A percentile compares a stretch with the other conserved stretches of the same genome.
phyloP scores from a whole-genome alignment of 2,113 vertebrate species.

The Chinchilla lanigera region DNA sequence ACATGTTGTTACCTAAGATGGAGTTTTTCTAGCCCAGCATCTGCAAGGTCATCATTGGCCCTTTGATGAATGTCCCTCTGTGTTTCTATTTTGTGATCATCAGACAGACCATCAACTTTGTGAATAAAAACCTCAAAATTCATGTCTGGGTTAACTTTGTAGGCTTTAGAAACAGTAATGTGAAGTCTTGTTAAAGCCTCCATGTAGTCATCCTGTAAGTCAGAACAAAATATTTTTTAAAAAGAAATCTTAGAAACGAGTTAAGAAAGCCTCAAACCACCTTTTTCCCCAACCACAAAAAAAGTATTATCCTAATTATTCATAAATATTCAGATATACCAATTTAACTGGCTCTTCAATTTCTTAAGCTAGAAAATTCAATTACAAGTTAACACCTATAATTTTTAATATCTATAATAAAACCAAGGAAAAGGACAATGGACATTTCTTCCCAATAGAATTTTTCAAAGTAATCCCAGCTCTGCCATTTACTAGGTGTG shows the following conservation, averaged over 20 bases:
- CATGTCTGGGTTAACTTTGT: conserved; percentile 99
- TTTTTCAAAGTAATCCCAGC: conserved; percentile 72
- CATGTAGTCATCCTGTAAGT: conserved; percentile 97
- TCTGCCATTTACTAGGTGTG: conserved; percentile 70
- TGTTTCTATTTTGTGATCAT: conserved; percentile 99
- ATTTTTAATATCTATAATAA: conserved; percentile 51
- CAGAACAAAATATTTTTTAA: conserved; percentile 76
- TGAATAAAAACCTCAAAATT: conserved; percentile 99
- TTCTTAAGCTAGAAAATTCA: conserved; percentile 58
- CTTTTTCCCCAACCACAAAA: conserved; percentile 72
- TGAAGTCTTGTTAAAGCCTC: conserved; percentile 97
- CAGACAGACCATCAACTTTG: conserved; percentile 99
- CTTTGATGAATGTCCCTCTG: conserved; percentile 99
- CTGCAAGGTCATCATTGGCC: conserved; percentile 98
- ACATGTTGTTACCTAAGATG: conserved; percentile 93
- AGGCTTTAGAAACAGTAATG: conserved; percentile 98
- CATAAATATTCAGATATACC: conserved; percentile 43
- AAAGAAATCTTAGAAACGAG: conserved; percentile 61
- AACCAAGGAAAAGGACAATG: conserved; percentile 31
- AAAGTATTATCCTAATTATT: conserved; percentile 53
- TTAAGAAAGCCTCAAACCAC: conserved; percentile 71
- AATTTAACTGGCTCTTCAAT: conserved; percentile 50
- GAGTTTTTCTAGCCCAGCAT: conserved; percentile 98
- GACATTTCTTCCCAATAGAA: conserved; percentile 23
- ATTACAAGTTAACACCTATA: conserved; percentile 27